Conservation (phyloP, 2,888 invertebrate genomes). For the Sarcophaga rosellei region DNA sequence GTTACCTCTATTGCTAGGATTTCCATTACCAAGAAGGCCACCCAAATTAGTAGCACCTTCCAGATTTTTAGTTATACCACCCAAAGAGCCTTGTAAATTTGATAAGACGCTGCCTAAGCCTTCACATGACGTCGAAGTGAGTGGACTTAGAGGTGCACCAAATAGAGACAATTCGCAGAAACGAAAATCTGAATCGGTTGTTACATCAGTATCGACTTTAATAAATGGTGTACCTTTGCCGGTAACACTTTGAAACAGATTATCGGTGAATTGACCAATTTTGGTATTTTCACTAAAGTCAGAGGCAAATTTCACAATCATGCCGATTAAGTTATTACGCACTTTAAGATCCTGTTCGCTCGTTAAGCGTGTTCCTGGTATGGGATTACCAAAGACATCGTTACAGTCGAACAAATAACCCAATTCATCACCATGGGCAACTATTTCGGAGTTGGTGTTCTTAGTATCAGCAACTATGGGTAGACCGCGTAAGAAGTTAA, state of each 20-base stretch:
- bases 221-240: slow-evolving; percentile 82
- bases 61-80: slow-evolving; percentile 66
- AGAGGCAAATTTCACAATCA: slow-evolving; percentile 86
- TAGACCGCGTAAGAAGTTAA: slow-evolving; percentile 85
- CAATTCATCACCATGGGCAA: slow-evolving; percentile 88
- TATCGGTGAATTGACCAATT: slow-evolving; percentile 61
- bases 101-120: slow-evolving; percentile 73
- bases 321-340: slow-evolving; percentile 85
- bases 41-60: slow-evolving; percentile 54
- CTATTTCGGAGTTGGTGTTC: slow-evolving; percentile 74
- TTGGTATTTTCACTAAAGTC: slow-evolving; percentile 75
- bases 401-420: slow-evolving; percentile 87
- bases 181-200: slow-evolving; percentile 81
- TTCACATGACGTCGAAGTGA: slow-evolving; percentile 76
- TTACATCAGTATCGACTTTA: slow-evolving; percentile 82
- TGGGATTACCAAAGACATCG: slow-evolving; percentile 84
- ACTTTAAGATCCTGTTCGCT: slow-evolving; percentile 85
- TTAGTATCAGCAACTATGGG: slow-evolving; percentile 83
- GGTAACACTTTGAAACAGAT: slow-evolving; percentile 80
- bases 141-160: slow-evolving; percentile 76
- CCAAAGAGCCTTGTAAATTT: slow-evolving; percentile 70
- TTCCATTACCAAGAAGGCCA: background rate
- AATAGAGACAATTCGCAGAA: slow-evolving; percentile 79
- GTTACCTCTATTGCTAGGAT: background rate
- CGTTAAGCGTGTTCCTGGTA: slow-evolving; percentile 79